A percentile compares a stretch with the other conserved stretches of the same genome.
Evolutionary conservation across 1,140 invertebrate genomes (phyloP).

Genomic region (Euura lappo): DNA sequence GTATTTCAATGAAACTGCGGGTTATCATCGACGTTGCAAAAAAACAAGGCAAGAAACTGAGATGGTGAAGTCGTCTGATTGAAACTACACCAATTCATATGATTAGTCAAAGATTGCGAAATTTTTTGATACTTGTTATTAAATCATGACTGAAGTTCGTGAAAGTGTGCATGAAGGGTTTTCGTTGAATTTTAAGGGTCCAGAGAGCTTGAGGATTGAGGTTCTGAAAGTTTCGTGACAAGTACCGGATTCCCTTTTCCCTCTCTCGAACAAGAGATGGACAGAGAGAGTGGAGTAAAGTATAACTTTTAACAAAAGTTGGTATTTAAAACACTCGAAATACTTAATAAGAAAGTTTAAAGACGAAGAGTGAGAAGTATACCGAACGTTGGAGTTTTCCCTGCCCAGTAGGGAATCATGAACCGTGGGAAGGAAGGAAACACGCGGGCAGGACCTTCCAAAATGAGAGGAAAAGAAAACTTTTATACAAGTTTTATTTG

Average conservation of each 20-base stretch:
- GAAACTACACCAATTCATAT: too few species aligned
- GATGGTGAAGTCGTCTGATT: too few species aligned
- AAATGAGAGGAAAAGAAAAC: neutral
- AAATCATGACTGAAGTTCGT: too few species aligned
- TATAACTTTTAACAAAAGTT: neutral
- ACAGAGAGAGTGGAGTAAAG: neutral
- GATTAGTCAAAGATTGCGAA: too few species aligned
- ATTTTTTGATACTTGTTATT: too few species aligned
- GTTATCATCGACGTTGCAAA: too few species aligned
- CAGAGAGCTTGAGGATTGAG: too few species aligned
- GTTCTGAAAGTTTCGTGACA: neutral
- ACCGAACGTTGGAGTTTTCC: neutral
- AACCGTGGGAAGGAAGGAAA: neutral
- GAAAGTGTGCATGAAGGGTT: too few species aligned
- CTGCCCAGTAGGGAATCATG: neutral
- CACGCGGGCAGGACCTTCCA: too few species aligned
- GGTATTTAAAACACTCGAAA: slow-evolving; percentile 7
- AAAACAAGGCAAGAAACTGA: too few species aligned
- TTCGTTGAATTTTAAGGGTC: too few species aligned
- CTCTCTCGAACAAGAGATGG: neutral
- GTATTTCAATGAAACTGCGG: too few species aligned
- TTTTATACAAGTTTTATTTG: neutral
- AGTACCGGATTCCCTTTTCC: neutral
- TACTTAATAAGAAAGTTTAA: neutral
- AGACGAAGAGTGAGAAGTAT: neutral